Evolutionary conservation across 2,113 vertebrate genomes (phyloP), one percentile per base, ranked within the genome.

Genomic region (Eulemur rufifrons): DNA sequence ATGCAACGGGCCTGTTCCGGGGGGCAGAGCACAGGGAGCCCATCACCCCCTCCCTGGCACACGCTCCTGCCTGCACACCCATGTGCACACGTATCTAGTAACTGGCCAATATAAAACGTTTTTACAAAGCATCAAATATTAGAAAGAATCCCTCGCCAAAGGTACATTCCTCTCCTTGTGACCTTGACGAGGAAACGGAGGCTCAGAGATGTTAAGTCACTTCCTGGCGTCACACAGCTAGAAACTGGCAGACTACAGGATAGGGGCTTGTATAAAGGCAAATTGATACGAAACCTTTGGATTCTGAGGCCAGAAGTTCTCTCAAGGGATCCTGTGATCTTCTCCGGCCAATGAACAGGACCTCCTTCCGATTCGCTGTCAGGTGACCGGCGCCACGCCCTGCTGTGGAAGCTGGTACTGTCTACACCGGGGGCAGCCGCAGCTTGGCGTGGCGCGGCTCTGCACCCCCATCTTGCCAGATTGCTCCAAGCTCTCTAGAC

Each of bases 31-130:
- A 42, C 42, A 42, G 0, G 1, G 52, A 50, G 29, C 8, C 8
- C 23, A 9, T 0, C 10, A 8, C 45, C 42, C 32, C 14, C 64
- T 17, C 13, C 21, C 5, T 8, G 11, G 0, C 1, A 0, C 0
- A 0, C 39, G 47, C n/a, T 27, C 45, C 45, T 15, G 45, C 2
- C 0, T 8, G 3, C 0, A 29, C 54, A 61, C 2, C 1, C 42
- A 34, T 18, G 3, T 17, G 2, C 8, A 18, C 34, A 68, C 52
- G 23, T 34, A 17, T 27, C 47, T 25, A 59, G 34, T 23, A 20
- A 50, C 6, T 45, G 39, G 8, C 39, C 20, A 9, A 29, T 21
- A 13, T 3, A 23, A 27, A 76, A 61, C 17, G 4, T 13, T 25
- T 63, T 47, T 42, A 42, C 64, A n/a, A 54, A 69, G 32, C 15